A percentile compares a stretch with the other conserved stretches of the same genome.
phyloP scores from a whole-genome alignment of 2,888 invertebrate genomes.

The Drosophila austrosaltans region DNA sequence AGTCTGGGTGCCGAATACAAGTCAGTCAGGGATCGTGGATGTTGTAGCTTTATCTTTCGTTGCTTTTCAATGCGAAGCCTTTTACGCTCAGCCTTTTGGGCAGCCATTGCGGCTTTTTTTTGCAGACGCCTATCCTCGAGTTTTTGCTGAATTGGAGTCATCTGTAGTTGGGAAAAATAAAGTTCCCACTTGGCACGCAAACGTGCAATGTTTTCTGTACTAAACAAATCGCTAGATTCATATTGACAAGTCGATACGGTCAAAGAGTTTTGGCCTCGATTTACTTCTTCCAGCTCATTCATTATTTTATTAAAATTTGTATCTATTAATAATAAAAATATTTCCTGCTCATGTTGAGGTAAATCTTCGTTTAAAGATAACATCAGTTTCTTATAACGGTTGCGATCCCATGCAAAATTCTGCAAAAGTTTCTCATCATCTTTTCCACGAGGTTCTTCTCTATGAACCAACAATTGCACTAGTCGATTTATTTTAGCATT shows the following conservation, averaged over 20 bases:
- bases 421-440: not conserved
- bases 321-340: not conserved
- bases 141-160: constrained; percentile 3
- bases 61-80: not conserved
- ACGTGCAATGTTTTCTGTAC: not conserved
- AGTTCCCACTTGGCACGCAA: not conserved
- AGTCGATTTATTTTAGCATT: not conserved
- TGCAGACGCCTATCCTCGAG: not conserved
- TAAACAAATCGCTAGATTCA: not conserved
- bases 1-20: constrained; percentile 12
- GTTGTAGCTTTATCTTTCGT: not conserved
- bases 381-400: not conserved
- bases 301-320: not conserved
- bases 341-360: not conserved
- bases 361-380: not conserved
- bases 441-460: not conserved
- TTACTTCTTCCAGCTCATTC: not conserved
- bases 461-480: not conserved
- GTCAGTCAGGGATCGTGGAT: constrained; percentile 1
- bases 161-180: not conserved
- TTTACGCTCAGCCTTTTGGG: not conserved
- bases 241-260: not conserved
- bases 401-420: not conserved
- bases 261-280: not conserved
- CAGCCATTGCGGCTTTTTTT: not conserved